phyloP scores from a whole-genome alignment of 2,113 vertebrate genomes.

The Capreolus pygargus region DNA sequence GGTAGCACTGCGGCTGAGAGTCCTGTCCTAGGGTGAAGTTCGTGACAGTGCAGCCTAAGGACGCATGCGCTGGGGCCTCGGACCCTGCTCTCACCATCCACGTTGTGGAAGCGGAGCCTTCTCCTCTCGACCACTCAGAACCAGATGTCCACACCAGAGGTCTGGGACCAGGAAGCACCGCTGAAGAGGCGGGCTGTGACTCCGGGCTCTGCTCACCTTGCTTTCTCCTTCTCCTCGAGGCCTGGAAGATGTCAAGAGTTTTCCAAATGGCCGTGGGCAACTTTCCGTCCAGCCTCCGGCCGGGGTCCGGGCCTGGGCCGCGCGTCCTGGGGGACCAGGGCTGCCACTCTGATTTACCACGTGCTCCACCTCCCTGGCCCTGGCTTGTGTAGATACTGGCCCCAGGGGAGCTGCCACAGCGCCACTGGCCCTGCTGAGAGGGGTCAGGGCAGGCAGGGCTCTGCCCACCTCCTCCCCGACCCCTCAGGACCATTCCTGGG shows the following conservation, averaged over 20 bases:
- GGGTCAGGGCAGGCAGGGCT: neutral
- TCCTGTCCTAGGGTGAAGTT: neutral
- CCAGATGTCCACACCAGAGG: accelerated
- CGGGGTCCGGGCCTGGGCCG: neutral
- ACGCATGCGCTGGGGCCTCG: accelerated
- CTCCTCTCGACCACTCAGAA: neutral
- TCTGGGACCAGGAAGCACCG: accelerated
- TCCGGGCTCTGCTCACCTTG: neutral
- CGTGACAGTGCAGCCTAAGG: accelerated
- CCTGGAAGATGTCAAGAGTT: slow-evolving; percentile 23
- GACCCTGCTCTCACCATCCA: accelerated
- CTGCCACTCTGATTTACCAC: neutral
- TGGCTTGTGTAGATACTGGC: accelerated
- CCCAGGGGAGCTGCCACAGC: slow-evolving; percentile 1
- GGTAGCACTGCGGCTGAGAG: accelerated
- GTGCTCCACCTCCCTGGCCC: accelerated
- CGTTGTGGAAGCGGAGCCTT: neutral
- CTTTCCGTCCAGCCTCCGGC: neutral
- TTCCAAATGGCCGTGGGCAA: slow-evolving; percentile 26
- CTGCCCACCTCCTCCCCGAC: neutral
- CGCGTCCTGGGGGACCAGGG: neutral
- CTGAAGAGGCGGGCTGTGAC: neutral
- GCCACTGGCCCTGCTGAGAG: neutral
- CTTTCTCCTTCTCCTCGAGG: neutral
- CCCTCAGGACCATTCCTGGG: neutral